Base-by-base conservation (phyloP, 2,888 invertebrate genomes). In the Chironomus tentans region DNA sequence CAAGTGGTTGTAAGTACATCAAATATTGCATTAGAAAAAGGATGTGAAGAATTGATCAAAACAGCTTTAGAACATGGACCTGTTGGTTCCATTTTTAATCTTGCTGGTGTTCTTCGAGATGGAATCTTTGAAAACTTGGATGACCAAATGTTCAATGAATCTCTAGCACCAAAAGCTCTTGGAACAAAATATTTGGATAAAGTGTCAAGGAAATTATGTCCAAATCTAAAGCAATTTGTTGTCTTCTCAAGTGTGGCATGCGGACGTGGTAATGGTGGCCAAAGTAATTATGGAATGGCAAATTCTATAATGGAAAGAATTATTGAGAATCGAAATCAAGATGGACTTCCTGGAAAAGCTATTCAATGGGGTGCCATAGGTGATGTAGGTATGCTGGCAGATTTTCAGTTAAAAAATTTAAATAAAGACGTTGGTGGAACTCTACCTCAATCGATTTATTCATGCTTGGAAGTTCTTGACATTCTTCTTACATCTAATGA, bases 321-420 rank as follows among this genome's bases (percentile, higher is more conserved):
- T 79, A 92, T 93, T 81, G 95, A 94, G 82, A 85, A 86, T 80
- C 88, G 94, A 78, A 85, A 85, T 80, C 84, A 83, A 76, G 88
- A 89, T 7, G 92, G 93, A 0, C 85, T 90, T 0, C 93, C 94
- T 0, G 95, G 87, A 0, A 83, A 94, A 77, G 95, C 95, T 2
- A 89, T 97, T 10, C 94, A 97, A 82, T 97, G 96, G 95, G 96
- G 96, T 50, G 95, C 95, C 47, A 87, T 94, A 76, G 94, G 93
- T 77, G 94, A 94, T 82, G 87, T 88, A 70, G 93, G 93, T 78
- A 85, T 93, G 1, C 89, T 92, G 38, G 88, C 91, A 2, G 91
- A 92, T 68, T 86, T 87, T 86, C 85, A 87, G n/a, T n/a, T n/a
- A n/a, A n/a, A n/a, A n/a, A n/a, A n/a, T n/a, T n/a, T n/a, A n/a